Conservation (phyloP, 2,113 vertebrate species). For the Eurystomus gularis region DNA sequence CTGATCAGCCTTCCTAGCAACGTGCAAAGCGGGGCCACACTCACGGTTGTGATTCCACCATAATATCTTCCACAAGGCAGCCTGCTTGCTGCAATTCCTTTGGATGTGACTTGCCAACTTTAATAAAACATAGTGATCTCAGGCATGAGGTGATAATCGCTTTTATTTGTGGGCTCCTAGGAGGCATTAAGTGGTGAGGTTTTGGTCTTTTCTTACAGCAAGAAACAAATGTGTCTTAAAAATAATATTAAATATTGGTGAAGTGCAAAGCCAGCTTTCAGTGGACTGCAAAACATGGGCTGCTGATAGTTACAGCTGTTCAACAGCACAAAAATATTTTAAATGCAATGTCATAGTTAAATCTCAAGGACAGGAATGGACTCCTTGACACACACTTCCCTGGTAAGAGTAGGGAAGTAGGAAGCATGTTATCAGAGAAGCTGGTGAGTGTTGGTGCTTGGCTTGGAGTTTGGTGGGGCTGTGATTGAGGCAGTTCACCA, state of each 20-base stretch:
- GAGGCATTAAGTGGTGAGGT: background rate
- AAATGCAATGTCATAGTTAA: background rate
- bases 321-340: background rate
- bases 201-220: constrained; percentile 29
- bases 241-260: background rate
- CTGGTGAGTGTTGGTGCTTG: background rate
- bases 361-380: background rate
- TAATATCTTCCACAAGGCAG: background rate
- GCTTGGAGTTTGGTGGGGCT: background rate
- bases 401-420: background rate
- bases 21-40: fast-evolving
- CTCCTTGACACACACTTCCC: background rate
- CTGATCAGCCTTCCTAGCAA: background rate
- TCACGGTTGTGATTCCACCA: fast-evolving
- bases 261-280: background rate
- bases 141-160: background rate
- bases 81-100: background rate
- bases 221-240: background rate
- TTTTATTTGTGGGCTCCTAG: background rate
- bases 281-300: background rate
- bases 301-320: background rate
- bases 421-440: background rate
- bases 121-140: constrained; percentile 13
- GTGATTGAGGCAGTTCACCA: background rate
- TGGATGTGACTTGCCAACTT: background rate